These are phyloP conservation scores for Arge pagana DNA, from an alignment of 2,888 invertebrate genomes.

Conservation along the genomic window DNA sequence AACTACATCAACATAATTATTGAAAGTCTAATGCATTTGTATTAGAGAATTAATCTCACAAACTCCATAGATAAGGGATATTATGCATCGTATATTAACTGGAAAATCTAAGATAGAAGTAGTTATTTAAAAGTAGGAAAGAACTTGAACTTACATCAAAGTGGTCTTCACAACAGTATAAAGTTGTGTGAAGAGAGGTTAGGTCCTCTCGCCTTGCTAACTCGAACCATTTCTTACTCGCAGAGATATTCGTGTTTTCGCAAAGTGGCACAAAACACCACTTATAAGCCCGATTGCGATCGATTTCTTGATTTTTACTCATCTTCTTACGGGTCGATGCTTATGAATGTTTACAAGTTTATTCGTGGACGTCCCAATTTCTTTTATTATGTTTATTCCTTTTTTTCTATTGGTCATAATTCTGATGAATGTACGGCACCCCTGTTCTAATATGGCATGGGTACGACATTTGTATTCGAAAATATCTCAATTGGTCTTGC, in stretches of 20 bases:
- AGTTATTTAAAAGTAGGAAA: not conserved
- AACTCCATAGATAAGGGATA: not conserved
- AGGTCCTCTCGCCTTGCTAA: not conserved
- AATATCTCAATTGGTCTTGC: no score
- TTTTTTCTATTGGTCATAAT: no score
- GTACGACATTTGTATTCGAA: no score
- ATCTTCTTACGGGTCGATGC: not conserved
- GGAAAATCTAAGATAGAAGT: no score
- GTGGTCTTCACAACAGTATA: not conserved
- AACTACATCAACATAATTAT: conserved; percentile 1
- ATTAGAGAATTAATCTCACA: not conserved
- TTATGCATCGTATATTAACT: not conserved
- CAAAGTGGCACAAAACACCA: not conserved
- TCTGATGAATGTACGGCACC: no score
- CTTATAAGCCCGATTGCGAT: not conserved
- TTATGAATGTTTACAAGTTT: conserved; percentile 1
- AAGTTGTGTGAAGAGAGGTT: conserved; percentile 5
- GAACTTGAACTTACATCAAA: conserved; percentile 7
- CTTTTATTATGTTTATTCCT: not conserved
- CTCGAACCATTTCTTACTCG: conserved; percentile 4
- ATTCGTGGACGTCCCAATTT: conserved; percentile 3
- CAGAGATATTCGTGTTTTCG: not conserved
- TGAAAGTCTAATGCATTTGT: conserved; percentile 3
- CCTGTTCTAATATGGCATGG: no score
- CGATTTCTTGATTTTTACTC: not conserved